phyloP scores from a whole-genome alignment of 2,888 invertebrate genomes.

The Sminthurinus aureus region DNA sequence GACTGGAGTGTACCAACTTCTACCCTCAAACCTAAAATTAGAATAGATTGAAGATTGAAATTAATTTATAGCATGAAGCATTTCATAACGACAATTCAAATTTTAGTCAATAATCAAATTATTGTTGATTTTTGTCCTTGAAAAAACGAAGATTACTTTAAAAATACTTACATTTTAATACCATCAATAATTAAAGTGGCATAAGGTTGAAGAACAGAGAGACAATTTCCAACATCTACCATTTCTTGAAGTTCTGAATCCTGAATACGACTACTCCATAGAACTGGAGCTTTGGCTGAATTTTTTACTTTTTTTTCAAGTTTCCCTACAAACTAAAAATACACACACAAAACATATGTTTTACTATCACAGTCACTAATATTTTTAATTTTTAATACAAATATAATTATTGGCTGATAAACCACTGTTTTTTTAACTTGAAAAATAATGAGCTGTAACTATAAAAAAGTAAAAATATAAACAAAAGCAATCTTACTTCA shows the following conservation, averaged over 20 bases:
- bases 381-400: too few species aligned
- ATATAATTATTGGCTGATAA: too few species aligned
- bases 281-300: slow-evolving; percentile 27
- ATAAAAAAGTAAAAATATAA: neutral
- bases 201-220: slow-evolving; percentile 97
- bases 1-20: slow-evolving; percentile 91
- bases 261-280: slow-evolving; percentile 69
- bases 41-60: neutral
- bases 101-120: too few species aligned
- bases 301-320: slow-evolving; percentile 42
- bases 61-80: neutral
- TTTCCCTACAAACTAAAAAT: slow-evolving; percentile 52
- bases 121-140: neutral
- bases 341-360: too few species aligned
- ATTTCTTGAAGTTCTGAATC: slow-evolving; percentile 79
- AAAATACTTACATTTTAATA: slow-evolving; percentile 78
- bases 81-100: too few species aligned
- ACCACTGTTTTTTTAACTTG: too few species aligned
- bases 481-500: slow-evolving; percentile 35
- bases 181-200: slow-evolving; percentile 91
- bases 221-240: slow-evolving; percentile 83
- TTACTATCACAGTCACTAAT: too few species aligned
- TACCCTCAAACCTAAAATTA: slow-evolving; percentile 82
- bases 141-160: neutral
- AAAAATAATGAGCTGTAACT: too few species aligned